Evolutionary conservation across 2,888 invertebrate genomes (phyloP), one percentile per base, ranked within the genome.

Genomic region (Homarus gammarus): DNA sequence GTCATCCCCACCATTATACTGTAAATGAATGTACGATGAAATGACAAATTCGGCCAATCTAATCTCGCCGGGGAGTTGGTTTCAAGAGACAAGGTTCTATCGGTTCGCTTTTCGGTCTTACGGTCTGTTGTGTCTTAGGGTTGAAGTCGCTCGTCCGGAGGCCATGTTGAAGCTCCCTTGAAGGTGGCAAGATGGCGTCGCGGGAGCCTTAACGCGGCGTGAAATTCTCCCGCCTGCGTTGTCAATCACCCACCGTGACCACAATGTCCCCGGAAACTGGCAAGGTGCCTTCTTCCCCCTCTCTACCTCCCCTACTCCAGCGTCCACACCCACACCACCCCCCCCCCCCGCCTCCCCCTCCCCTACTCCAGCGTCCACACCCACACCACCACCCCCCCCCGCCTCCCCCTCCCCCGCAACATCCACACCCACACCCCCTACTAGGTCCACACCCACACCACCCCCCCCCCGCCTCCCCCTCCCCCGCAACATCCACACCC

Each of bases 11-110:
- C 87, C 81, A 87, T 87, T 87, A 87, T 87, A 44, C 87, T 73
- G 56, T 87, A 87, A 87, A 87, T 87, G 87, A 87, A 87, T 77
- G 40, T 72, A 81, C 72, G 87, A 81, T 87, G 87, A 87, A 87
- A 87, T 87, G 87, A 87, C 87, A 87, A 87, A 87, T 87, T 87
- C 86, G 61, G 56, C 72, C 81, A 68, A 49, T 81, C 87, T 70
- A 33, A 49, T 44, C 68, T n/a, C 75, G 18, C 33, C 31, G 22
- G 44, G 51, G 1, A 64, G 51, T 22, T 31, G 72, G 72, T 22
- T 15, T 38, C 49, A 27, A 36, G 31, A 31, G n/a, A n/a, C n/a
- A n/a, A n/a, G n/a, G n/a, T n/a, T n/a, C n/a, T n/a, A n/a, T n/a
- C n/a, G n/a, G n/a, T n/a, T n/a, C n/a, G n/a, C n/a, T n/a, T n/a